Base-by-base conservation (phyloP, 2,113 vertebrate species). In the Chrysochloris asiatica region DNA sequence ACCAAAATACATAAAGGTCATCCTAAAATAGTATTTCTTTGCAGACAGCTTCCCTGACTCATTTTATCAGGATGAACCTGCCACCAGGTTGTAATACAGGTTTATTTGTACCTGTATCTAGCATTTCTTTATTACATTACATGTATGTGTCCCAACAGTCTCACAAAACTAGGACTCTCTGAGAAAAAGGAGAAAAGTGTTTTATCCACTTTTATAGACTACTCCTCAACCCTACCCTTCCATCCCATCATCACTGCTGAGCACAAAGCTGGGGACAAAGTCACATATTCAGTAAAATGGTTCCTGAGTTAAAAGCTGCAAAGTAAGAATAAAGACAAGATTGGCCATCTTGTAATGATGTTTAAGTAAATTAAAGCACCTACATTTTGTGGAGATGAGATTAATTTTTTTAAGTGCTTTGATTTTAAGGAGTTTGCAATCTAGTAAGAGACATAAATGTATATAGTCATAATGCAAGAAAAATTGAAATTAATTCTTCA, bases 401-500 rank as follows among this genome's bases (percentile, higher is more conserved):
- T 61, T 38, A 65, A 36, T 10, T 52, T 67, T 47, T 47, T 45
- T 67, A 36, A 93, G 41, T 71, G 21, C 33, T 87, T 89, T 41
- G 1, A 84, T 38, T 82, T 93, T 59, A 83, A 92, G 73, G 79
- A 92, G 86, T 10, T 56, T 8, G 79, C 9, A 30, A 86, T 63
- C 38, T 45, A 93, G 26, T 56, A 1, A 9, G 50, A 92, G 38
- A 59, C 78, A 83, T 26, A 94, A 85, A 88, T 45, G 21, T 14
- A 52, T 4, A 95, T 45, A 95, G 76, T 19, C 52, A 83, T 10
- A 69, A 48, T 33, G 36, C 45, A 69, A 12, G 28, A 86, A 30
- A 95, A 90, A 90, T 85, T 86, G 95, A 95, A 91, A 82, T 36
- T 76, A 79, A 69, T 13, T 43, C 52, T 92, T 59, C 59, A 67